Conservation (phyloP, 2,797 vertebrate species). For the Pelobates cultripes region DNA sequence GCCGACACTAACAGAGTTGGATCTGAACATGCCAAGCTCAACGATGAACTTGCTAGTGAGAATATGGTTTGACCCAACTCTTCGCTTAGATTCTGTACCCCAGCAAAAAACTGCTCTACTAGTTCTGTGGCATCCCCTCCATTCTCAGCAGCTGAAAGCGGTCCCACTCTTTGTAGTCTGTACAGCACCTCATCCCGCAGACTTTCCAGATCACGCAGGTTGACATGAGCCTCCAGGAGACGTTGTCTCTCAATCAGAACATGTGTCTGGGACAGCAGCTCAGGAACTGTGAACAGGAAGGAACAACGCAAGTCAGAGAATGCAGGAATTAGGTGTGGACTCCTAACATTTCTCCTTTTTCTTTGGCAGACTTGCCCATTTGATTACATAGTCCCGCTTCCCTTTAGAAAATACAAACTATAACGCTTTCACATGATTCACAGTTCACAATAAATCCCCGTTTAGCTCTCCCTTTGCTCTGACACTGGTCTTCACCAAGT, state of each 20-base stretch:
- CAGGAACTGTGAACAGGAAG: conserved; percentile 70
- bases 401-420: too few relatives aligned
- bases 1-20: conserved; percentile 89
- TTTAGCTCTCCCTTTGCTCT: too few relatives aligned
- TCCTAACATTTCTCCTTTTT: too few relatives aligned
- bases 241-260: conserved; percentile 77
- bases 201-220: conserved; percentile 85
- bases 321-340: too few relatives aligned
- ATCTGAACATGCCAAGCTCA: conserved; percentile 82
- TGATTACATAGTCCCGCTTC: too few relatives aligned
- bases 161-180: conserved; percentile 72
- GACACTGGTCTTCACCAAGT: too few relatives aligned
- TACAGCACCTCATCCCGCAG: conserved; percentile 85
- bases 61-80: conserved; percentile 86
- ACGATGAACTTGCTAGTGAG: conserved; percentile 79
- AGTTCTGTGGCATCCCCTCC: conserved; percentile 69
- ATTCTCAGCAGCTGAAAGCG: conserved; percentile 56
- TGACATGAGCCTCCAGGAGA: conserved; percentile 88
- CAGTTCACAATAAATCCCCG: too few relatives aligned
- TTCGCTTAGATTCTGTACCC: conserved; percentile 82
- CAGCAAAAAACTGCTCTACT: conserved; percentile 82
- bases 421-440: too few relatives aligned
- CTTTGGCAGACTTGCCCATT: too few relatives aligned
- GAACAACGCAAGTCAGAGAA: neutral
- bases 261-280: conserved; percentile 78